Evolutionary conservation across 2,113 vertebrate species (phyloP).

Genomic region (Oncorhynchus mykiss): DNA sequence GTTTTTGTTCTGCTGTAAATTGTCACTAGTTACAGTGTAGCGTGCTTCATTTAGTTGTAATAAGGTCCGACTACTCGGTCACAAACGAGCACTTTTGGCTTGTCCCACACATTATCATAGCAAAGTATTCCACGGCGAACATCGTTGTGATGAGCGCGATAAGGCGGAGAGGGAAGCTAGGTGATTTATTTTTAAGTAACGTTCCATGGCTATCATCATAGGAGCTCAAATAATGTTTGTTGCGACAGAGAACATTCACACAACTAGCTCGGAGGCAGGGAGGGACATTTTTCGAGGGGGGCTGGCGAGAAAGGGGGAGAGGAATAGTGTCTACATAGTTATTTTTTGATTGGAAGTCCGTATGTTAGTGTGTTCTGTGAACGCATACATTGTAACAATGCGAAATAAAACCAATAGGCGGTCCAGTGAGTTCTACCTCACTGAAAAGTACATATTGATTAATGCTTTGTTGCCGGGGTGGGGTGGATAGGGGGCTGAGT

Average conservation of each 20-base stretch:
- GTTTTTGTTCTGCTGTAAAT: slow-evolving; percentile 44
- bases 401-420: slow-evolving; percentile 46
- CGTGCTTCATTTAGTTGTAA: slow-evolving; percentile 35
- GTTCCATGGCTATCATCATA: slow-evolving; percentile 3
- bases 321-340: slow-evolving; percentile 22
- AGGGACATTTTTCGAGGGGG: slow-evolving; percentile 53
- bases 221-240: slow-evolving; percentile 22
- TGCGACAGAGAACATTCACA: slow-evolving; percentile 46
- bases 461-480: slow-evolving; percentile 62
- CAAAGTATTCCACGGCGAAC: background rate
- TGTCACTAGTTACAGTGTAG: slow-evolving; percentile 59
- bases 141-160: too few species aligned
- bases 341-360: slow-evolving; percentile 38
- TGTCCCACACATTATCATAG: background rate
- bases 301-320: slow-evolving; percentile 28
- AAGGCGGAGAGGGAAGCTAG: background rate
- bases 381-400: slow-evolving; percentile 43
- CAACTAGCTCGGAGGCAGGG: slow-evolving; percentile 72
- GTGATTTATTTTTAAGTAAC: background rate
- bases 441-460: slow-evolving; percentile 67
- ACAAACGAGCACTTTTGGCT: slow-evolving; percentile 42
- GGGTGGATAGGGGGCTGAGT: slow-evolving; percentile 19
- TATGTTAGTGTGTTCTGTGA: slow-evolving; percentile 34
- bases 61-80: slow-evolving; percentile 21
- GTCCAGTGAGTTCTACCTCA: slow-evolving; percentile 37